phyloP scores from a whole-genome alignment of 1,140 invertebrate genomes.

The Atopsyche davidsoni region DNA sequence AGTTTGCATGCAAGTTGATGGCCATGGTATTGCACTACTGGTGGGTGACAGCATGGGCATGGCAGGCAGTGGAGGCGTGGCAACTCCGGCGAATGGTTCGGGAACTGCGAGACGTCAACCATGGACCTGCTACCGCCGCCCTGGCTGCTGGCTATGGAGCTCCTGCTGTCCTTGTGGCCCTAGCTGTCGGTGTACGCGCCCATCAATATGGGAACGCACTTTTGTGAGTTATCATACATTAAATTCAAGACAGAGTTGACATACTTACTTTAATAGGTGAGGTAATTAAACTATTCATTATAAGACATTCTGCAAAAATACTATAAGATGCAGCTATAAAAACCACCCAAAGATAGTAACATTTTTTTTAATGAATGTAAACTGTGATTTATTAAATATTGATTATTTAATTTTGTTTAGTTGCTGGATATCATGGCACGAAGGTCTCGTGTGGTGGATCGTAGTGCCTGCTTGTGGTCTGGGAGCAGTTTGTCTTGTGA shows the following conservation, averaged over 20 bases:
- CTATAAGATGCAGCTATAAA: too few species aligned
- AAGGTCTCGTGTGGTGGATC: constrained; percentile 85
- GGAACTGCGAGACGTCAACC: constrained; percentile 93
- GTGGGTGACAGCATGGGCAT: constrained; percentile 82
- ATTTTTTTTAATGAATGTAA: neutral
- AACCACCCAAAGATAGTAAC: neutral
- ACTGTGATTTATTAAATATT: neutral
- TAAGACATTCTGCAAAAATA: too few species aligned
- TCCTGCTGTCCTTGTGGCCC: constrained; percentile 84
- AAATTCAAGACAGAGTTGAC: neutral
- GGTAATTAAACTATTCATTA: too few species aligned
- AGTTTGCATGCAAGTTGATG: constrained; percentile 82
- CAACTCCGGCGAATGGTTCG: constrained; percentile 93
- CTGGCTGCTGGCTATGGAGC: constrained; percentile 93
- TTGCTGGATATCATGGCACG: constrained; percentile 92
- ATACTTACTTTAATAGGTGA: too few species aligned
- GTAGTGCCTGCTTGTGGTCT: constrained; percentile 77
- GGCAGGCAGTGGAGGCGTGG: constrained; percentile 86
- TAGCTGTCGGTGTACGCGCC: constrained; percentile 87
- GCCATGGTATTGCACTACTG: constrained; percentile 91
- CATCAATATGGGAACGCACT: constrained; percentile 91
- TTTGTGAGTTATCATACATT: constrained; percentile 68
- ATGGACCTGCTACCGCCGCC: constrained; percentile 90
- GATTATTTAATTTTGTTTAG: constrained; percentile 47
- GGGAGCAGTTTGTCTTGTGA: constrained; percentile 70